These are phyloP conservation scores for Mimachlamys varia DNA, from an alignment of 2,888 invertebrate genomes.

Conservation along the genomic window DNA sequence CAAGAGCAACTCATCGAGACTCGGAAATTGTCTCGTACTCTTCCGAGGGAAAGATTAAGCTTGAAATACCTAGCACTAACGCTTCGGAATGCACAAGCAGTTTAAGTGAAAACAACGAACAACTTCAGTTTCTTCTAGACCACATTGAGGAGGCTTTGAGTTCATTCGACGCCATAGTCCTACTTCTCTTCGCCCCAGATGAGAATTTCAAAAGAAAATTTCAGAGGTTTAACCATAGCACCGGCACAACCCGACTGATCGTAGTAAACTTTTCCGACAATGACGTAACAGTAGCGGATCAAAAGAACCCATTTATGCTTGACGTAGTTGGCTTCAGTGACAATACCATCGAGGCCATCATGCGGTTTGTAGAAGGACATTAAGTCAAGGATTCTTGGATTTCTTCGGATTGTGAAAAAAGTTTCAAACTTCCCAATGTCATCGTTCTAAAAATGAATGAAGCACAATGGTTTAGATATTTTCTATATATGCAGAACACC, in stretches of 20 bases:
- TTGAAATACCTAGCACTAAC: background rate
- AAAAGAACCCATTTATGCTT: background rate
- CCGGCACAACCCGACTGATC: background rate
- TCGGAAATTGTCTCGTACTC: background rate
- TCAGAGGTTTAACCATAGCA: background rate
- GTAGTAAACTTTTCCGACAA: background rate
- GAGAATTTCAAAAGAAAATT: background rate
- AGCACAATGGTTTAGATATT: too few species aligned
- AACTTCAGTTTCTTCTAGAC: background rate
- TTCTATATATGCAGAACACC: too few species aligned
- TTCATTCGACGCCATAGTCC: background rate
- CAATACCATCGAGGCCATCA: background rate
- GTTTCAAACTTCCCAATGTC: too few species aligned
- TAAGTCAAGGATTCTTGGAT: background rate
- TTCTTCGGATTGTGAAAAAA: too few species aligned
- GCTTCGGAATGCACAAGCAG: background rate
- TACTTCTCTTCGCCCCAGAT: background rate
- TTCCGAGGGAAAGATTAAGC: background rate
- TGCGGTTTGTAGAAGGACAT: background rate
- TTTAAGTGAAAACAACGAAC: background rate
- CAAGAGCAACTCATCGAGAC: background rate
- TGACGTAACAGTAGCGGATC: background rate
- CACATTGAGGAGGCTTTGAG: background rate
- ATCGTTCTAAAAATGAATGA: too few species aligned
- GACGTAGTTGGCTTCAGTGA: background rate